A percentile compares a stretch with the other conserved stretches of the same genome.
phyloP scores from a whole-genome alignment of 2,888 invertebrate genomes.

The Tribolium freemani region DNA sequence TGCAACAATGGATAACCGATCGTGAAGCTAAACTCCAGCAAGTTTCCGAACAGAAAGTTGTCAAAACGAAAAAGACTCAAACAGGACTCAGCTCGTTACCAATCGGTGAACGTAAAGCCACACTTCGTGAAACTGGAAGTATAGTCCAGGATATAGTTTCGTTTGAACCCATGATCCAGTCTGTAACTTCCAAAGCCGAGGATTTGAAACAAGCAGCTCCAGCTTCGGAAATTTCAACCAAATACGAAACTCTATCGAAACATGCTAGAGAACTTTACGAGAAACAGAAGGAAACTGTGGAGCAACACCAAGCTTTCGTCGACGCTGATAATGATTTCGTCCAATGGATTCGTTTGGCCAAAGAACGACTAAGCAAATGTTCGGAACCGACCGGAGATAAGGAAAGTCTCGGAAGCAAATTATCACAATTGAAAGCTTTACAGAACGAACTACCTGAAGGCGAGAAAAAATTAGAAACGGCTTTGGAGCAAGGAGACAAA shows the following conservation, averaged over 20 bases:
- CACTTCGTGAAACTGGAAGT: conserved; percentile 90
- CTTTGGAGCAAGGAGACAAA: conserved; percentile 86
- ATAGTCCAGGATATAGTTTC: conserved; percentile 97
- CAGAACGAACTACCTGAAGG: conserved; percentile 88
- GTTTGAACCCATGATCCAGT: conserved; percentile 97
- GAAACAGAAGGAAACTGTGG: conserved; percentile 90
- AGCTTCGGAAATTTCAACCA: conserved; percentile 91
- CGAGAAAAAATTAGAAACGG: conserved; percentile 85
- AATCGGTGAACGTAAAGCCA: conserved; percentile 89
- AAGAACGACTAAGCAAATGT: conserved; percentile 91
- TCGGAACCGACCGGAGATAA: conserved; percentile 94
- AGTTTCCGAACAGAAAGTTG: conserved; percentile 87
- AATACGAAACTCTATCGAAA: conserved; percentile 91
- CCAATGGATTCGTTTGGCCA: conserved; percentile 92
- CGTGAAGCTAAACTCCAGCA: conserved; percentile 93
- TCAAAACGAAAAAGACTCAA: conserved; percentile 83
- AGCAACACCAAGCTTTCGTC: conserved; percentile 91
- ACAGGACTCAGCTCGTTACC: conserved; percentile 84
- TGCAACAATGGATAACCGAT: conserved; percentile 95
- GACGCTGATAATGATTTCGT: conserved; percentile 93
- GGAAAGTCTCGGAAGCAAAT: conserved; percentile 88
- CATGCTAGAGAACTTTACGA: conserved; percentile 92
- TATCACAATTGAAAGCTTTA: conserved; percentile 87
- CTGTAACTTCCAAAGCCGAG: conserved; percentile 93
- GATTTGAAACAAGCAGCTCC: conserved; percentile 92